Percentiles rank a stretch among this genome's conserved stretches.
Conservation (phyloP, 1,140 invertebrate genomes). For the Drosophila nigromelanica region DNA sequence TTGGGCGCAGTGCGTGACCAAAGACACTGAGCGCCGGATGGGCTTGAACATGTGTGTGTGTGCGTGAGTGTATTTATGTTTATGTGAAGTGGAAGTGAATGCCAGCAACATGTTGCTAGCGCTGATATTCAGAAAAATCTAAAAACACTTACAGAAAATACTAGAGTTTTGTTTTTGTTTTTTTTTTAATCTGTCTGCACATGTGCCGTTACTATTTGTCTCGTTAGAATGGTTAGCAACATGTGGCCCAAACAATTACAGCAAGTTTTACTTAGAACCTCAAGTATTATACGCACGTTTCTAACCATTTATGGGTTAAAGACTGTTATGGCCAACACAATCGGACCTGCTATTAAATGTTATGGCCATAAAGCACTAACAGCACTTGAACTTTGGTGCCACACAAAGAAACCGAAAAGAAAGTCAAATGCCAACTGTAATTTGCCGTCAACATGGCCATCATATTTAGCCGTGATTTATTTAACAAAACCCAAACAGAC, state of each 20-base stretch:
- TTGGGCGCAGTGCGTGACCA: slow-evolving; percentile 34
- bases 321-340: slow-evolving; percentile 31
- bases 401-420: slow-evolving; percentile 45
- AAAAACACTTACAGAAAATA: not conserved
- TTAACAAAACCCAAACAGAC: slow-evolving; percentile 38
- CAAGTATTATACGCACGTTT: slow-evolving; percentile 48
- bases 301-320: slow-evolving; percentile 49
- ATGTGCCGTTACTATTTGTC: not conserved
- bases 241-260: not conserved
- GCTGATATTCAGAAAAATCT: not conserved
- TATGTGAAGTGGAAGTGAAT: slow-evolving; percentile 14
- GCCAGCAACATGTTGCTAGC: slow-evolving; percentile 27
- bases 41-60: slow-evolving; percentile 48
- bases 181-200: not conserved
- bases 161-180: not conserved
- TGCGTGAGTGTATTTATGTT: slow-evolving; percentile 3
- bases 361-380: slow-evolving; percentile 40
- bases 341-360: slow-evolving; percentile 35
- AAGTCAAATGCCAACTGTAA: slow-evolving; percentile 59
- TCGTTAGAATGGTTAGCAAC: slow-evolving; percentile 9
- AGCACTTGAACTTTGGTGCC: slow-evolving; percentile 41
- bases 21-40: slow-evolving; percentile 61
- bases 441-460: slow-evolving; percentile 38
- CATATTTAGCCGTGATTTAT: slow-evolving; percentile 57
- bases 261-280: slow-evolving; percentile 20